Conservation (phyloP, 2,888 invertebrate species). For the Tholera decimalis region DNA sequence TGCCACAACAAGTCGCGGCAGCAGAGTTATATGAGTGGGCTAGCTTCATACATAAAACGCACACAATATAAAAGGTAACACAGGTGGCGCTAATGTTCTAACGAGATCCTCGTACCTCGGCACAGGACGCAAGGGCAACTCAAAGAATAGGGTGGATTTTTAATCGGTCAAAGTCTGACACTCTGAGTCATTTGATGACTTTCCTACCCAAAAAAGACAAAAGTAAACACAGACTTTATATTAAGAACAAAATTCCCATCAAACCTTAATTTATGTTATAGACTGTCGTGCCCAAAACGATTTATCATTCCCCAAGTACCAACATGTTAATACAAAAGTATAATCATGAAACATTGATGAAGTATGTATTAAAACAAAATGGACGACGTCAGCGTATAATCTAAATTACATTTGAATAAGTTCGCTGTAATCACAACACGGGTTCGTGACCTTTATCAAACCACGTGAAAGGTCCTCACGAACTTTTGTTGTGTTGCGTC, state of each 20-base stretch:
- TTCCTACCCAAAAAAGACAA: too few relatives aligned
- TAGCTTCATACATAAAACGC: neutral
- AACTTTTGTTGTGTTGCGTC: constrained; percentile 31
- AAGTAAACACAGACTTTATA: neutral
- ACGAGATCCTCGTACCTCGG: too few relatives aligned
- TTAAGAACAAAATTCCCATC: neutral
- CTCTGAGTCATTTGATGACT: too few relatives aligned
- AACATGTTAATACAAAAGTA: constrained; percentile 47
- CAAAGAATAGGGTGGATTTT: too few relatives aligned
- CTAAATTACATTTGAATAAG: constrained; percentile 66
- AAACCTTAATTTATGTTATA: constrained; percentile 20
- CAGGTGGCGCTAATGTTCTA: too few relatives aligned
- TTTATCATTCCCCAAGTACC: constrained; percentile 42
- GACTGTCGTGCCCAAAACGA: constrained; percentile 26
- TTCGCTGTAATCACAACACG: constrained; percentile 52
- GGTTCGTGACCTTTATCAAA: constrained; percentile 56
- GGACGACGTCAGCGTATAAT: constrained; percentile 60
- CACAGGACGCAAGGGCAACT: too few relatives aligned
- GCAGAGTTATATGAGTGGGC: too few relatives aligned
- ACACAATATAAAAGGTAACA: too few relatives aligned
- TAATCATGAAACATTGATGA: constrained; percentile 57
- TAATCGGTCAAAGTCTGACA: too few relatives aligned
- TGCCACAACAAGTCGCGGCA: too few relatives aligned
- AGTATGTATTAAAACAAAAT: constrained; percentile 64
- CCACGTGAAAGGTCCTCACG: constrained; percentile 37